Evolutionary conservation across 2,113 vertebrate species (phyloP).

Genomic region (Gila orcuttii): DNA sequence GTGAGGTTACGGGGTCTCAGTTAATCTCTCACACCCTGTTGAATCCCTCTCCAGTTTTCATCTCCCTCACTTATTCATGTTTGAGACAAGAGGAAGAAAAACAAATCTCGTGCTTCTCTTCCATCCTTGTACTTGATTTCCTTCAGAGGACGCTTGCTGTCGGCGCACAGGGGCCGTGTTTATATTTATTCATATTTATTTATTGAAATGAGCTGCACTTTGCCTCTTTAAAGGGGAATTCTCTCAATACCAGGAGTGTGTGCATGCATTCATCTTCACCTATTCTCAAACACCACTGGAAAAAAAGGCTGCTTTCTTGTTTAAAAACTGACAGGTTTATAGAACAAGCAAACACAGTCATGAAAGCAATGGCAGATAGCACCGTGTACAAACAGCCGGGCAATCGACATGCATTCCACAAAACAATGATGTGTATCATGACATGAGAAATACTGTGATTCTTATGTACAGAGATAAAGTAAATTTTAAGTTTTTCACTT

Average conservation of each 20-base stretch:
- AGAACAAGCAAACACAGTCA: background rate
- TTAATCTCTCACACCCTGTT: conserved; percentile 22
- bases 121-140: conserved; percentile 34
- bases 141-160: conserved; percentile 22
- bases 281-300: background rate
- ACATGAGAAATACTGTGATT: background rate
- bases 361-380: background rate
- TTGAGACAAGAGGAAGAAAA: conserved; percentile 16
- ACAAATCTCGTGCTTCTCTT: conserved; percentile 35
- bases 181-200: conserved; percentile 62
- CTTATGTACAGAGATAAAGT: too few species aligned
- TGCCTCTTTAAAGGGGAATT: conserved; percentile 30
- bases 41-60: background rate
- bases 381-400: background rate
- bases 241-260: conserved; percentile 7
- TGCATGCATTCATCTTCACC: conserved; percentile 3
- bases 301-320: conserved; percentile 17
- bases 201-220: conserved; percentile 36
- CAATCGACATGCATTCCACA: background rate
- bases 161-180: conserved; percentile 31
- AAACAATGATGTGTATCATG: background rate
- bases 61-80: conserved; percentile 33
- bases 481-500: background rate
- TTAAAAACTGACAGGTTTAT: conserved; percentile 5
- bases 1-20: conserved; percentile 16